Evolutionary conservation across 2,797 vertebrate species (phyloP), one percentile per base, ranked within the genome.

Genomic region (Loris lydekkerianus): DNA sequence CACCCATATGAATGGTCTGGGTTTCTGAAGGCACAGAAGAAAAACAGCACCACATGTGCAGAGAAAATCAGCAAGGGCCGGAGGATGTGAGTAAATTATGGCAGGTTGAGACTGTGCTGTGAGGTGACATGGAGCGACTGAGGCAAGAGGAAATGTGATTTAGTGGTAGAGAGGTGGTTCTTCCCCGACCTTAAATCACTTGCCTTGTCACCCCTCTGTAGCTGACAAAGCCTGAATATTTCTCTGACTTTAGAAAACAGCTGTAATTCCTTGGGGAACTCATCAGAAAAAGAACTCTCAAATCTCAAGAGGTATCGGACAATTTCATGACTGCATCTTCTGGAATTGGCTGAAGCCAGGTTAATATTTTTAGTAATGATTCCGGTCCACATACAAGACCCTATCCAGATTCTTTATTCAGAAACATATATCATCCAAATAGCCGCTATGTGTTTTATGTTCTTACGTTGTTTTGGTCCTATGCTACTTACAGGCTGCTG

Each of bases 141-240:
- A 91, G 95, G 95, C 58, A 96, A 92, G 93, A 96, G 65, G 49
- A 70, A 65, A 23, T 29, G 53, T 93, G 96, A 98, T 98, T 98
- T 97, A 97, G 97, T 97, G 96, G 91, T 96, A 96, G 88, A 95
- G 96, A 96, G 43, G 70, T 87, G 77, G 73, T 88, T 96, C 95
- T 98, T 94, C 84, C 69, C 0, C 80, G 65, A 34, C 92, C 96
- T 96, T 96, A 98, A 98, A 97, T 98, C 98, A 97, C 73, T 84
- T 95, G 94, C 94, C 96, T 96, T 37, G 80, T 97, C 95, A 97
- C 93, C 97, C 97, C 93, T 87, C 89, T 85, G 95, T 93, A 98
- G 97, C 94, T 96, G 13, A 96, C 58, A 65, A 97, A 96, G 97
- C 85, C 86, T 97, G 85, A 93, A 94, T 94, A 96, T 97, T 97